Base-by-base conservation (phyloP, 2,113 vertebrate genomes). In the Urocitellus parryii region DNA sequence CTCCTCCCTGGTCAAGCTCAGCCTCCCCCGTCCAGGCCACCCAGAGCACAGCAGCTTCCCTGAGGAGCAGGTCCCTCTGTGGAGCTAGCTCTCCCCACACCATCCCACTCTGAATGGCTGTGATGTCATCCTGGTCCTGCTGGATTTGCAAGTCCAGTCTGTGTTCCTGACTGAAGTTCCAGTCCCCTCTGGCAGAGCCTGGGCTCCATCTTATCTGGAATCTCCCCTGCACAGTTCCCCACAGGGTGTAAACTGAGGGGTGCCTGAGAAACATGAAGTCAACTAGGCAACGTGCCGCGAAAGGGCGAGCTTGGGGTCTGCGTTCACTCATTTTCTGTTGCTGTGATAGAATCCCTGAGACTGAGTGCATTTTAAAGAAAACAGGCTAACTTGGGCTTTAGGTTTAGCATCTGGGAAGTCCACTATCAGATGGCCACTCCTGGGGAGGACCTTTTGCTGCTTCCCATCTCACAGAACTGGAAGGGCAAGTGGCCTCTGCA, bases 231-330 rank as follows among this genome's bases (percentile, higher is more conserved):
- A 32, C 63, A 29, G 42, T 4, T 0, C n/a, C 20, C 25, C 72
- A 4, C 14, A 11, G 8, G 27, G 11, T 4, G 0, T 2, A 29
- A 0, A 1, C 0, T 1, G 32, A 5, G 1, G n/a, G 17, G 8
- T 24, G 24, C 12, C 17, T 37, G 18, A 20, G 39, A 72, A 25
- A 20, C 20, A 3, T 3, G 7, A n/a, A 8, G 12, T 22, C n/a
- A 61, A 7, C n/a, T 4, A 20, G 39, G 48, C 29, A 20, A 1
- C 5, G 32, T 17, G 67, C 37, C 2, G 1, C 5, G 20, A 5
- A 25, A 13, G 10, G 1, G 20, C 42, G 32, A 0, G 4, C 29
- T n/a, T 25, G 29, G 27, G 48, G 20, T 32, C n/a, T 27, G 3
- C 4, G 51, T 48, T 27, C 24, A 5, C 45, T 10, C 6, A 2